These are phyloP conservation scores for Merluccius polli DNA, from an alignment of 2,797 vertebrate genomes.

Conservation along the genomic window DNA sequence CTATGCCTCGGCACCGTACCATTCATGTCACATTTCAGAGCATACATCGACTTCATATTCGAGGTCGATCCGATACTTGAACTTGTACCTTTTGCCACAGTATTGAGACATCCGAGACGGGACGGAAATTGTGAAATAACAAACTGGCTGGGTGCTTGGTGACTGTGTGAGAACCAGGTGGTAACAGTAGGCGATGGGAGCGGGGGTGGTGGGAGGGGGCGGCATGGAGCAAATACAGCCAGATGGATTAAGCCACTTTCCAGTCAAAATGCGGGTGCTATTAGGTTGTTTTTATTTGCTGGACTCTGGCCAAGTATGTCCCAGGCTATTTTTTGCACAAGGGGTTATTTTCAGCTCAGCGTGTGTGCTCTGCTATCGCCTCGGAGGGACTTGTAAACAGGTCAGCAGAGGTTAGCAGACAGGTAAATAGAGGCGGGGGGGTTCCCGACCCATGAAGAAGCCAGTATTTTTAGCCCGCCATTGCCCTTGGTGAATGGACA, in stretches of 20 bases:
- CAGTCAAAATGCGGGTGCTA: conserved; percentile 58
- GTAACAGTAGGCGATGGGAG: conserved; percentile 39
- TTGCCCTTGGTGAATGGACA: conserved; percentile 70
- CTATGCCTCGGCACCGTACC: conserved; percentile 14
- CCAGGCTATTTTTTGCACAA: conserved; percentile 67
- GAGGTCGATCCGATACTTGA: conserved; percentile 55
- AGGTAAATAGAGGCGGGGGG: conserved; percentile 71
- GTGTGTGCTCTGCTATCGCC: conserved; percentile 58
- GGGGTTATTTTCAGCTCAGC: conserved; percentile 69
- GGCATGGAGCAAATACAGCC: background rate
- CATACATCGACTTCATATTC: too few relatives aligned
- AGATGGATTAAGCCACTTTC: conserved; percentile 37
- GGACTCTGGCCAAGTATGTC: conserved; percentile 57
- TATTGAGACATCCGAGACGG: conserved; percentile 32
- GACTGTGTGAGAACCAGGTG: conserved; percentile 40
- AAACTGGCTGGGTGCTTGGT: conserved; percentile 42
- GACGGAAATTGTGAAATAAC: conserved; percentile 48
- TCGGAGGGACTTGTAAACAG: conserved; percentile 66
- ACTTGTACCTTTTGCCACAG: conserved; percentile 38
- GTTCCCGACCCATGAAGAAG: conserved; percentile 57
- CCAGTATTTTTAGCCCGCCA: conserved; percentile 70
- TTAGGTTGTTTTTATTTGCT: conserved; percentile 73
- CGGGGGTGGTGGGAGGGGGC: background rate
- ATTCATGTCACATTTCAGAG: conserved; percentile 39
- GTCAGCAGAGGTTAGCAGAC: conserved; percentile 69